A percentile compares a stretch with the other conserved stretches of the same genome.
Evolutionary conservation across 2,113 vertebrate species (phyloP).

Genomic region (Neolamprologus modestus): DNA sequence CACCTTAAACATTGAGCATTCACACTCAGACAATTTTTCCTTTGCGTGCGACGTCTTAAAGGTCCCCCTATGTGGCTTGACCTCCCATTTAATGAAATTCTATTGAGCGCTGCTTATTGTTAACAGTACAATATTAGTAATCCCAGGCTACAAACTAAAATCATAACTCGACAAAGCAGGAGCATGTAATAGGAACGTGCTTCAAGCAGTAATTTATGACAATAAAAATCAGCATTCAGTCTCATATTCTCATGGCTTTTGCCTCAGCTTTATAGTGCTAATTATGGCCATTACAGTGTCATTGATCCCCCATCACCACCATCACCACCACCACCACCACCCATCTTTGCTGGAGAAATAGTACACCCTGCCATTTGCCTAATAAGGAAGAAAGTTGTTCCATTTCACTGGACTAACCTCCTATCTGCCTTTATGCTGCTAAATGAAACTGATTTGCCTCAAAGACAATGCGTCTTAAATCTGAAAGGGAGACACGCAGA

Average conservation of each 20-base stretch:
- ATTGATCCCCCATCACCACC: conserved; percentile 57
- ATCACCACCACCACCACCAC: background rate
- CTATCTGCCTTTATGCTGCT: conserved; percentile 37
- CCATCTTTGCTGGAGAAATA: conserved; percentile 63
- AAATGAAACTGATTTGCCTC: conserved; percentile 73
- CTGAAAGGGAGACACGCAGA: background rate
- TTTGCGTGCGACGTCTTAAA: background rate
- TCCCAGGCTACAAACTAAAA: conserved; percentile 46
- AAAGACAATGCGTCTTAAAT: conserved; percentile 72
- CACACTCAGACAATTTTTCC: background rate
- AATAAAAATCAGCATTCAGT: conserved; percentile 68
- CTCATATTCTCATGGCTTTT: conserved; percentile 69
- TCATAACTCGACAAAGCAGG: conserved; percentile 60
- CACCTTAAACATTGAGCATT: background rate
- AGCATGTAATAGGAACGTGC: conserved; percentile 66
- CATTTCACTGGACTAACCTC: conserved; percentile 68
- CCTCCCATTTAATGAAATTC: background rate
- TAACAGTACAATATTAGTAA: conserved; percentile 13
- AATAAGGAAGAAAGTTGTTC: conserved; percentile 74
- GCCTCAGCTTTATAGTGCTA: conserved; percentile 76
- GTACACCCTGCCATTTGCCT: conserved; percentile 69
- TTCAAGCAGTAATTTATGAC: conserved; percentile 68
- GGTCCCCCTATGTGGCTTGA: background rate
- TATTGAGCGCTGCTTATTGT: conserved; percentile 17
- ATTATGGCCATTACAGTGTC: conserved; percentile 78